Conservation (phyloP, 1,140 invertebrate genomes). For the Chelonus insularis region DNA sequence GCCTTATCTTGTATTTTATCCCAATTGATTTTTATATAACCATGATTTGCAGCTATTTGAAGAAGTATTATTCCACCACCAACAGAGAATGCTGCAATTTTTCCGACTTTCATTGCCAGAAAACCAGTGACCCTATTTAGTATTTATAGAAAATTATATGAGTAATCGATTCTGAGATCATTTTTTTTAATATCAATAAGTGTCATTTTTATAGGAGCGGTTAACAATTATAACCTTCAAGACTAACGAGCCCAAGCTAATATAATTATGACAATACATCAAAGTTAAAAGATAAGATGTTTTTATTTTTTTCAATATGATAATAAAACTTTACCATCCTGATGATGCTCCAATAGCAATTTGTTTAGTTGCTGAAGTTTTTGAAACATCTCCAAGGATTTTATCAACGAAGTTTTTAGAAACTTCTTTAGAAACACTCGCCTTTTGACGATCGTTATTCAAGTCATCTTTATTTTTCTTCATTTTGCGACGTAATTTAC, state of each 20-base stretch:
- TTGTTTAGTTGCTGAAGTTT: constrained; percentile 84
- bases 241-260: too few relatives aligned
- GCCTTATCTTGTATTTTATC: constrained; percentile 79
- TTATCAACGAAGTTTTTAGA: constrained; percentile 72
- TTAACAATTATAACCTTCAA: not conserved
- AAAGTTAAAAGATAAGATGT: too few relatives aligned
- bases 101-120: constrained; percentile 88
- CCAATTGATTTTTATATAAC: constrained; percentile 93
- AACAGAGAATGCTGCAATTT: constrained; percentile 83
- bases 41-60: constrained; percentile 87
- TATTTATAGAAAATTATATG: constrained; percentile 23
- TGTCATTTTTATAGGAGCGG: too few relatives aligned
- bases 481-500: too few relatives aligned
- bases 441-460: too few relatives aligned
- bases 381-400: constrained; percentile 76
- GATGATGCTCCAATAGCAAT: constrained; percentile 81
- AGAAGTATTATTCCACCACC: constrained; percentile 87
- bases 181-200: not conserved
- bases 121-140: constrained; percentile 83
- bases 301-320: not conserved
- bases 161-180: not conserved
- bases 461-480: too few relatives aligned
- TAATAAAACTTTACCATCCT: constrained; percentile 73
- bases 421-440: constrained; percentile 50
- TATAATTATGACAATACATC: too few relatives aligned